Evolutionary conservation across 2,113 vertebrate species (phyloP).

Genomic region (Nesogale talazaci): DNA sequence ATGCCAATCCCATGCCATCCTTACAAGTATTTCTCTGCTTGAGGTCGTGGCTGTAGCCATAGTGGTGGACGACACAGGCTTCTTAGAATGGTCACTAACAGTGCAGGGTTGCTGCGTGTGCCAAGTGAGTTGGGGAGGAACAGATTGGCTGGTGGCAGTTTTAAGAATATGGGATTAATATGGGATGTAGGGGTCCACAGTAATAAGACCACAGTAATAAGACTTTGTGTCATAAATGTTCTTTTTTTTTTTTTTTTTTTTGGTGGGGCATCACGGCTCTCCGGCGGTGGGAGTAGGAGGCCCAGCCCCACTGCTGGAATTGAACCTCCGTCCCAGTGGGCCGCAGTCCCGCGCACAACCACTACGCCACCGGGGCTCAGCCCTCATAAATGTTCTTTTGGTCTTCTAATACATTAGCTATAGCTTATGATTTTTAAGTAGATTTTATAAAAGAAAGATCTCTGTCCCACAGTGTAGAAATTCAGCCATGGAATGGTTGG

Average conservation of each 20-base stretch:
- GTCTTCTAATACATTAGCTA: conserved; percentile 1
- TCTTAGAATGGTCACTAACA: conserved; percentile 5
- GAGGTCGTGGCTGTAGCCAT: not conserved
- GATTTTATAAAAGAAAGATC: conserved; percentile 1
- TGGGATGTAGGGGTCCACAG: not conserved
- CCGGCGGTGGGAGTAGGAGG: too few relatives aligned
- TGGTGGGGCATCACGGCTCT: too few relatives aligned
- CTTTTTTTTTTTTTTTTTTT: too few relatives aligned
- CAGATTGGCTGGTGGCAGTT: not conserved
- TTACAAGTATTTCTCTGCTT: not conserved
- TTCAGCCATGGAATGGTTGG: not conserved
- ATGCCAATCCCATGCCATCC: too few relatives aligned
- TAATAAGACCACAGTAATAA: conserved; percentile 1
- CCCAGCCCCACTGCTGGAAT: too few relatives aligned
- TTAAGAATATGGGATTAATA: not conserved
- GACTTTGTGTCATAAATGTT: conserved; percentile 10
- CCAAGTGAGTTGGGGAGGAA: not conserved
- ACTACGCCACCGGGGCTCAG: too few relatives aligned
- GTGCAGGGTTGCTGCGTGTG: not conserved
- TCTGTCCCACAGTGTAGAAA: not conserved
- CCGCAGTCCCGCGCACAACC: too few relatives aligned
- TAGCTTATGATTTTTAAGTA: not conserved
- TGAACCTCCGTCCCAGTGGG: too few relatives aligned
- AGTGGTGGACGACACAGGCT: not conserved
- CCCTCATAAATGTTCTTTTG: conserved; percentile 20